A percentile compares a stretch with the other conserved stretches of the same genome.
These are phyloP conservation scores for Pristis pectinata DNA, from an alignment of 2,797 vertebrate species.

Conservation along the genomic window DNA sequence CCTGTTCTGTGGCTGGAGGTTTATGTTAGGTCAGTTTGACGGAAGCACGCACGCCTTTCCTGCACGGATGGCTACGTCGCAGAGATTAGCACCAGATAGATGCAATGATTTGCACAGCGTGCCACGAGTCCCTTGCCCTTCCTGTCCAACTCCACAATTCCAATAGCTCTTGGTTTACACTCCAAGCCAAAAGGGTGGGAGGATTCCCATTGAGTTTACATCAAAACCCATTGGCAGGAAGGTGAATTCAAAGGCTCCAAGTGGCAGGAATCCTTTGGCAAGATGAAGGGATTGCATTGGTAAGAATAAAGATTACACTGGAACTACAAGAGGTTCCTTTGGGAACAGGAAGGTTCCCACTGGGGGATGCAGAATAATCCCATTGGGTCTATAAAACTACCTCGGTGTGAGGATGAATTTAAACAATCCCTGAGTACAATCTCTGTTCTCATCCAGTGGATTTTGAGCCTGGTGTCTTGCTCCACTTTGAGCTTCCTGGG, in stretches of 20 bases:
- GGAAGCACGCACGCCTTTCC: neutral
- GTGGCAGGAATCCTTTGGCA: too few species aligned
- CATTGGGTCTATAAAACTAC: neutral
- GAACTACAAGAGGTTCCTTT: too few species aligned
- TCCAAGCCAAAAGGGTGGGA: neutral
- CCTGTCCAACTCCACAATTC: too few species aligned
- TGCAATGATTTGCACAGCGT: neutral
- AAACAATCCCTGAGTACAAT: neutral
- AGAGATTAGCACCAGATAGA: neutral
- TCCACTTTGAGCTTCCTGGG: neutral
- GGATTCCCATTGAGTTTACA: neutral
- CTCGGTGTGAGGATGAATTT: neutral
- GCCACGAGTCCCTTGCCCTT: neutral
- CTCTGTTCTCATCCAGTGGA: neutral
- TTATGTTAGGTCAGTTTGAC: neutral
- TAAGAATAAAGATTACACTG: too few species aligned
- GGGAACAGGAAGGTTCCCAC: too few species aligned
- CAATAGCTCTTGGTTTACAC: neutral
- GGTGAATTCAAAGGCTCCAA: too few species aligned
- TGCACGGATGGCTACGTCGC: neutral
- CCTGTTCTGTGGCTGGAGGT: slow-evolving; percentile 39
- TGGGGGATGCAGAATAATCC: too few species aligned
- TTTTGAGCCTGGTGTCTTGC: neutral
- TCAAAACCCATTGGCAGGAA: too few species aligned
- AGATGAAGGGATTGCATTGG: too few species aligned